Evolutionary conservation across 2,888 invertebrate genomes (phyloP).

Genomic region (Mamestra brassicae): DNA sequence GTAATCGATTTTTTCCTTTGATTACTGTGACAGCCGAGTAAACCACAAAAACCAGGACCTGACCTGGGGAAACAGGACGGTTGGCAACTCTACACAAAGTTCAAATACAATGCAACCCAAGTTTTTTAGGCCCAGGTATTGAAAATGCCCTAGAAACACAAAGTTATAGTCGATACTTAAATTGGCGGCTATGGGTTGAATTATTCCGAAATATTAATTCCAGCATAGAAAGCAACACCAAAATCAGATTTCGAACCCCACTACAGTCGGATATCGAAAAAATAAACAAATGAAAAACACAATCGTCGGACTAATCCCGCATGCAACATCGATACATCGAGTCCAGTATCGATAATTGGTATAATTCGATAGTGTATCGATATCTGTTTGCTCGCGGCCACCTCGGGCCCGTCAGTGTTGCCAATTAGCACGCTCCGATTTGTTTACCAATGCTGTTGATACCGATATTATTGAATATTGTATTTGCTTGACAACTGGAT

Average conservation of each 20-base stretch:
- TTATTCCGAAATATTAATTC: not conserved
- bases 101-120: no score
- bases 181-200: not conserved
- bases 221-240: not conserved
- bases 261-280: not conserved
- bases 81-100: no score
- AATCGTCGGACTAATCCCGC: conserved; percentile 48
- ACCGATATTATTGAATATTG: conserved; percentile 52
- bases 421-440: conserved; percentile 68
- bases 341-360: conserved; percentile 66
- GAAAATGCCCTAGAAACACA: not conserved
- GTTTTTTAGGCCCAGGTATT: not conserved
- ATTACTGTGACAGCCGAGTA: no score
- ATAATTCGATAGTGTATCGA: conserved; percentile 71
- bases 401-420: conserved; percentile 57
- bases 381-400: conserved; percentile 62
- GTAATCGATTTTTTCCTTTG: no score
- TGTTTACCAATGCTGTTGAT: conserved; percentile 54
- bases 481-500: conserved; percentile 37
- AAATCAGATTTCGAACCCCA: not conserved
- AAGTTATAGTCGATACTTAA: not conserved
- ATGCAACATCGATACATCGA: conserved; percentile 56
- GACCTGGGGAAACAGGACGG: no score
- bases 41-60: no score
- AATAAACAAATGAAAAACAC: conserved; percentile 28